Evolutionary conservation across 2,113 vertebrate genomes (phyloP).

Genomic region (Ageneiosus marmoratus): DNA sequence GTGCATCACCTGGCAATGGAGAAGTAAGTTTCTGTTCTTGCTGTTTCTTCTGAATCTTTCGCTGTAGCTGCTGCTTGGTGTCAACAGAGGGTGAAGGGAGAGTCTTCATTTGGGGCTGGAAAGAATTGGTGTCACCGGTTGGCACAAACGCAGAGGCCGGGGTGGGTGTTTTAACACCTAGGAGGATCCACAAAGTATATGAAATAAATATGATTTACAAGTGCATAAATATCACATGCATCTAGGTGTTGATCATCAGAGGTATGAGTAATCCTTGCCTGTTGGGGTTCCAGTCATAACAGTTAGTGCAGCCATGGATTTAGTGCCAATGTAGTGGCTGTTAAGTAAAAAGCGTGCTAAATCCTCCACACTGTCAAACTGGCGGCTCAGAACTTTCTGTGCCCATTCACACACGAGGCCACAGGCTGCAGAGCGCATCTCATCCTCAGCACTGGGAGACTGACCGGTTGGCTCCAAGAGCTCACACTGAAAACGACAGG

Average conservation of each 20-base stretch:
- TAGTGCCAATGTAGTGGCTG: constrained; percentile 96
- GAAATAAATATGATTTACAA: background rate
- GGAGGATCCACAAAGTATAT: constrained; percentile 14
- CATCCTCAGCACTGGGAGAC: constrained; percentile 82
- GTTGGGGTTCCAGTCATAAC: constrained; percentile 85
- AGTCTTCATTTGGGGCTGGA: constrained; percentile 86
- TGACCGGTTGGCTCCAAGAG: constrained; percentile 78
- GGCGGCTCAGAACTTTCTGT: constrained; percentile 90
- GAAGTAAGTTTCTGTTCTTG: constrained; percentile 87
- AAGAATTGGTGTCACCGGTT: constrained; percentile 84
- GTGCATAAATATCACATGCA: background rate
- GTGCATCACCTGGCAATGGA: constrained; percentile 79
- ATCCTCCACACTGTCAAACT: constrained; percentile 85
- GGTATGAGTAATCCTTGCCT: constrained; percentile 69
- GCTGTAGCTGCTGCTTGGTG: constrained; percentile 86
- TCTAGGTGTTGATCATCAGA: background rate
- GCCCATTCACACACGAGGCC: constrained; percentile 91
- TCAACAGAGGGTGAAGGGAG: constrained; percentile 82
- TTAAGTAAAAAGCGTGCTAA: constrained; percentile 91
- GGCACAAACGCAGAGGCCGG: constrained; percentile 85
- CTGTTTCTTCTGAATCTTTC: constrained; percentile 89
- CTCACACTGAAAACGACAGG: constrained; percentile 73
- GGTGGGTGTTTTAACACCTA: constrained; percentile 83
- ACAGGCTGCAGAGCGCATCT: constrained; percentile 84
- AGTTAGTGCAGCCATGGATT: constrained; percentile 94